Conservation (phyloP, 2,888 invertebrate genomes). For the Pheosia tremula region DNA sequence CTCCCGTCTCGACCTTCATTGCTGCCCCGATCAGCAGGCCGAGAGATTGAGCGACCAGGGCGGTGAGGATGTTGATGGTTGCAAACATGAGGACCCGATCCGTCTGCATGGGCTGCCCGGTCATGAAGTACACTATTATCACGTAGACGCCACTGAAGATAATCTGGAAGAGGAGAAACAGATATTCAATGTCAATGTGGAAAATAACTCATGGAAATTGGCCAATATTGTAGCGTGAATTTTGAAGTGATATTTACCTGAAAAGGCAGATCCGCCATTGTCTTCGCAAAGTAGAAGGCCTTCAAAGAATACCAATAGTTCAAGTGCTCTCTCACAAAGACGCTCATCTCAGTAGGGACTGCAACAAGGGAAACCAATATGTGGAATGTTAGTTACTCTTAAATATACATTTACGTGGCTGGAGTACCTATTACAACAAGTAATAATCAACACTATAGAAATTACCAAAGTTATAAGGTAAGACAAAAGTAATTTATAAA, state of each 20-base stretch:
- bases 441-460: too few relatives aligned
- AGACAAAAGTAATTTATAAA: too few relatives aligned
- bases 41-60: constrained; percentile 95
- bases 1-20: constrained; percentile 92
- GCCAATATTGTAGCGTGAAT: too few relatives aligned
- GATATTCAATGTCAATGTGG: neutral
- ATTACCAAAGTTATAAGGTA: too few relatives aligned
- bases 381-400: too few relatives aligned
- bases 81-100: constrained; percentile 93
- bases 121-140: constrained; percentile 97
- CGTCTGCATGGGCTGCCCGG: constrained; percentile 96
- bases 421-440: too few relatives aligned
- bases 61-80: constrained; percentile 90
- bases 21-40: constrained; percentile 97
- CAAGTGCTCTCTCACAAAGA: constrained; percentile 96
- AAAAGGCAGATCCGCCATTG: constrained; percentile 97
- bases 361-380: constrained; percentile 52
- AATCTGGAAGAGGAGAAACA: constrained; percentile 84
- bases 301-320: constrained; percentile 99
- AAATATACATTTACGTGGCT: too few relatives aligned
- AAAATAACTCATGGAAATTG: too few relatives aligned
- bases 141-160: constrained; percentile 94
- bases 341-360: constrained; percentile 98
- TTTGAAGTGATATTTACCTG: constrained; percentile 88
- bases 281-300: constrained; percentile 98